Percentiles rank a stretch among this genome's conserved stretches.
Evolutionary conservation across 2,113 vertebrate genomes (phyloP).

Genomic region (Aphyosemion australe): DNA sequence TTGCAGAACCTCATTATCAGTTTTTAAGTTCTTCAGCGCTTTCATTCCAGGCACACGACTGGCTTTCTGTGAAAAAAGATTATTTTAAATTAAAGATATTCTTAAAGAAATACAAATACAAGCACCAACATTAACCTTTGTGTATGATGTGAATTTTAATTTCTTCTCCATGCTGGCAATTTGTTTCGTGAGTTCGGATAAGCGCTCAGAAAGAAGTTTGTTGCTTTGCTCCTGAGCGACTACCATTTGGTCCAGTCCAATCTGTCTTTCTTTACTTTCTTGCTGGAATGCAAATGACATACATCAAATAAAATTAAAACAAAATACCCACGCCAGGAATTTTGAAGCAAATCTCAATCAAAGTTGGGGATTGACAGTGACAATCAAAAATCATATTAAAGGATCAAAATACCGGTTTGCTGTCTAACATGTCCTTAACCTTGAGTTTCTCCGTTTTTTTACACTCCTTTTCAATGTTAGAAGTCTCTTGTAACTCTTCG

Average conservation of each 20-base stretch:
- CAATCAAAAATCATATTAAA: no score
- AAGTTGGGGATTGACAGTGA: no score
- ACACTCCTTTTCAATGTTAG: not conserved
- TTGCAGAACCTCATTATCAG: slow-evolving; percentile 84
- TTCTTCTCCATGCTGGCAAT: slow-evolving; percentile 75
- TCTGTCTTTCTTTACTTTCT: slow-evolving; percentile 80
- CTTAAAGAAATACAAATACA: slow-evolving; percentile 3
- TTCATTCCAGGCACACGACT: slow-evolving; percentile 76
- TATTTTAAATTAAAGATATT: no score
- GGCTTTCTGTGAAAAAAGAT: no score
- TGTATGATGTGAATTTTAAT: slow-evolving; percentile 63
- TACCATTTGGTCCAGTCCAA: slow-evolving; percentile 54
- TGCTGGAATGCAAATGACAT: slow-evolving; percentile 68
- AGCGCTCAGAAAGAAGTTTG: slow-evolving; percentile 72
- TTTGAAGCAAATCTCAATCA: no score
- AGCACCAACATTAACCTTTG: slow-evolving; percentile 77
- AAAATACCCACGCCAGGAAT: no score
- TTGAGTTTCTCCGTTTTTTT: not conserved
- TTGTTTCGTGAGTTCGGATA: slow-evolving; percentile 79
- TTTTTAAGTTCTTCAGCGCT: slow-evolving; percentile 81
- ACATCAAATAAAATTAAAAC: not conserved
- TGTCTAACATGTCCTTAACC: no score
- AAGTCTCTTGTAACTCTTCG: slow-evolving; percentile 62
- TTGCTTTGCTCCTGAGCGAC: slow-evolving; percentile 69
- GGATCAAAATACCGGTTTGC: no score